Conservation (phyloP, 2,888 invertebrate species). For the Tillus elongatus region DNA sequence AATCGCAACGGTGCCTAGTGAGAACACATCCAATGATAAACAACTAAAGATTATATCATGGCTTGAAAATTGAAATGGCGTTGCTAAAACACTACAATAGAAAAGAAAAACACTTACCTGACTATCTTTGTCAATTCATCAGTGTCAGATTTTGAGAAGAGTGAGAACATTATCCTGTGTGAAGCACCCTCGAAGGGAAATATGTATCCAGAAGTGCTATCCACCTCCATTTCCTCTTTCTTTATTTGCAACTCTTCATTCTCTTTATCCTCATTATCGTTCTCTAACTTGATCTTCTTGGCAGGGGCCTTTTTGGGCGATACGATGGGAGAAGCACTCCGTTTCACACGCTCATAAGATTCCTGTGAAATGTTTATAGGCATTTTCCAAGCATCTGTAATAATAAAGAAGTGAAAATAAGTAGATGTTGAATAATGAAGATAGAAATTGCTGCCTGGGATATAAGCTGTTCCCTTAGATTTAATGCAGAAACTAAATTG, state of each 20-base stretch:
- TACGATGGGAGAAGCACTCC: constrained; percentile 49
- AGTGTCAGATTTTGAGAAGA: constrained; percentile 9
- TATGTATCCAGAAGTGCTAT: too few relatives aligned
- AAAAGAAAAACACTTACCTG: constrained; percentile 37
- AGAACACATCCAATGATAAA: too few relatives aligned
- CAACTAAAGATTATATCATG: too few relatives aligned
- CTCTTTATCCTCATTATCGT: constrained; percentile 27
- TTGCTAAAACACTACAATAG: constrained; percentile 3
- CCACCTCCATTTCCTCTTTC: too few relatives aligned
- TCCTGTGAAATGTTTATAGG: constrained; percentile 85
- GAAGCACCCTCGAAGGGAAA: too few relatives aligned
- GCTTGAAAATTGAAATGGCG: too few relatives aligned
- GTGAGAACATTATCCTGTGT: not conserved
- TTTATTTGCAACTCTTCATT: too few relatives aligned
- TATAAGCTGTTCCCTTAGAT: too few relatives aligned
- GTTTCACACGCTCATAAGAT: constrained; percentile 74
- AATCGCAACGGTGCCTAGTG: too few relatives aligned
- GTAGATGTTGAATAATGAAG: constrained; percentile 4
- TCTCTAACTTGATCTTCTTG: constrained; percentile 40
- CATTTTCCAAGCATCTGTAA: constrained; percentile 82
- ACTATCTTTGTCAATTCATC: constrained; percentile 42
- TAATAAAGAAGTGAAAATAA: constrained; percentile 16
- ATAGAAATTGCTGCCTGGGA: too few relatives aligned
- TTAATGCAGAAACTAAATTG: too few relatives aligned
- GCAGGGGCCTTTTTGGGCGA: constrained; percentile 45